Base-by-base conservation (phyloP, 2,113 vertebrate genomes). In the Henicopernis longicauda region DNA sequence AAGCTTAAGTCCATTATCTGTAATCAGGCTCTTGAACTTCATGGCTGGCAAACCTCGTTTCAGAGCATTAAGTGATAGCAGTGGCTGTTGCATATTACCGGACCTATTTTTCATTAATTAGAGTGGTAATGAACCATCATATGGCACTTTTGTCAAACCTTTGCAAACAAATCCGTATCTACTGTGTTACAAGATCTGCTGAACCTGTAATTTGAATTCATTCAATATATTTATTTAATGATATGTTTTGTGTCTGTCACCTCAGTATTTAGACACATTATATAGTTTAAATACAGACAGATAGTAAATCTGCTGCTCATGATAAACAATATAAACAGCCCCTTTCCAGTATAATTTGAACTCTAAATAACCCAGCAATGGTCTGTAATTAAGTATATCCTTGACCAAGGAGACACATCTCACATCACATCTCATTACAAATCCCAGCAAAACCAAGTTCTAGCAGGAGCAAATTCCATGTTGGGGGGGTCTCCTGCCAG, bases 81-180 rank as follows among this genome's bases (percentile, higher is more conserved):
- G 36, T 0, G 7, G 73, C 70, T 82, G 73, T 62, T 85, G 47
- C 61, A 10, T 84, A 81, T 96, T 95, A 59, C 59, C 78, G 65
- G 57, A 86, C 93, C 89, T 85, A 91, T 79, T 95, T 96, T 94
- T 94, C 87, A 93, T 95, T 97, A 97, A 95, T 97, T 97, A 72
- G 66, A 91, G 54, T 92, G 63, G 38, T 93, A 95, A 92, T 94
- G 89, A 95, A 78, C 89, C 71, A 58, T 95, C 65, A 70, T 59
- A 55, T 61, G 50, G 38, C 83, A 88, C 61, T 95, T 94, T 38
- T 74, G 49, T 79, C 65, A 82, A 63, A 80, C 17, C 63, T 82
- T 67, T 74, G 29, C 92, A 88, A 97, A 96, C 70, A 96, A 95
- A 86, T 88, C 77, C 36, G 4, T 94, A 78, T 88, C 89, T 78